Conservation (phyloP, 1,140 invertebrate species). For the Brachionus calyciflorus region DNA sequence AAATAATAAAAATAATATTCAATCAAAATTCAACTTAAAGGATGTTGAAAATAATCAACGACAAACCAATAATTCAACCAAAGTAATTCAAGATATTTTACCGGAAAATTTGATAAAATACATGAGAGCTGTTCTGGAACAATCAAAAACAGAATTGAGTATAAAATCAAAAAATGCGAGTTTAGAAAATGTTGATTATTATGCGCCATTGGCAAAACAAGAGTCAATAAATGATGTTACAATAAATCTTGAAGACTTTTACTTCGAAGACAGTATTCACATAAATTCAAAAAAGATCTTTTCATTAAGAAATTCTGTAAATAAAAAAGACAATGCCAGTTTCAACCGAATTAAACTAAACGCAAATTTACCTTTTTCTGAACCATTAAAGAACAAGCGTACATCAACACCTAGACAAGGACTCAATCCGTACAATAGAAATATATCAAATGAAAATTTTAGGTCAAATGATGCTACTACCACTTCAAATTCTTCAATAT, state of each 20-base stretch:
- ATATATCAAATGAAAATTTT: background rate
- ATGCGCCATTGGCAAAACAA: background rate
- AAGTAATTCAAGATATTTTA: background rate
- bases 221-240: background rate
- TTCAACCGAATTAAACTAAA: background rate
- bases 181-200: background rate
- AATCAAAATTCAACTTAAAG: background rate
- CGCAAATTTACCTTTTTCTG: background rate
- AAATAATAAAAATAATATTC: no score
- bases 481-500: background rate
- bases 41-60: background rate
- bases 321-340: background rate
- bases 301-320: background rate
- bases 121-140: background rate
- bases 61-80: background rate
- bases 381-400: background rate
- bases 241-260: background rate
- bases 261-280: background rate
- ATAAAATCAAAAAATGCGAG: background rate
- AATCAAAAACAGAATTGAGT: background rate
- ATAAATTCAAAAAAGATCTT: background rate
- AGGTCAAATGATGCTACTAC: background rate
- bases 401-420: background rate
- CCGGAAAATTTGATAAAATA: conserved; percentile 3
- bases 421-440: background rate